Evolutionary conservation across 1,140 invertebrate genomes (phyloP).

Genomic region (Apis dorsata): DNA sequence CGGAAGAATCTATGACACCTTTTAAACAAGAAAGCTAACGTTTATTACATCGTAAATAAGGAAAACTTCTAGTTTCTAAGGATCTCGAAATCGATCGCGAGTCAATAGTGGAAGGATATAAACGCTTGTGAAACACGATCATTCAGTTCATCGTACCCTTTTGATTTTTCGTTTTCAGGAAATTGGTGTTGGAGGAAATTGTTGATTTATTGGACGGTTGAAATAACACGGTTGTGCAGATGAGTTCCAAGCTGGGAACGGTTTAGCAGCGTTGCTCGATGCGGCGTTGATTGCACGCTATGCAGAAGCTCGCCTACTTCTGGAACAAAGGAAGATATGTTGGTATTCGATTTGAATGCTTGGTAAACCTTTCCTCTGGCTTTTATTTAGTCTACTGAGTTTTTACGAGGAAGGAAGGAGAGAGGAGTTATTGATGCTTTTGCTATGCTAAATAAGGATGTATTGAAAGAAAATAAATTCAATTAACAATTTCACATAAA

Average conservation of each 20-base stretch:
- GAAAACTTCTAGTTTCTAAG: background rate
- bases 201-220: slow-evolving; percentile 9
- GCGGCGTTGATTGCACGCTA: background rate
- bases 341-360: background rate
- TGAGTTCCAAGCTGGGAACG: background rate
- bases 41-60: slow-evolving; percentile 51
- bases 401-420: background rate
- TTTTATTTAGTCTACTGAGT: background rate
- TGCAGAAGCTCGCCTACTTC: background rate
- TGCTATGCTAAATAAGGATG: background rate
- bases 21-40: slow-evolving; percentile 12
- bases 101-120: background rate
- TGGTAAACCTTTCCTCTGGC: background rate
- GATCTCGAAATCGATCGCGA: background rate
- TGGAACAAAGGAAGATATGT: background rate
- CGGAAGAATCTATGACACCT: slow-evolving; percentile 10
- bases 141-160: background rate
- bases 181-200: background rate
- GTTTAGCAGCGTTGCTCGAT: background rate
- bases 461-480: background rate
- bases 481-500: no score
- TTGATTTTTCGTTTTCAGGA: background rate
- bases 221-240: background rate
- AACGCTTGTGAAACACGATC: background rate
- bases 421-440: background rate